Base-by-base conservation (phyloP, 92 coral and sea anemone genomes). In the Pocillopora meandrina region DNA sequence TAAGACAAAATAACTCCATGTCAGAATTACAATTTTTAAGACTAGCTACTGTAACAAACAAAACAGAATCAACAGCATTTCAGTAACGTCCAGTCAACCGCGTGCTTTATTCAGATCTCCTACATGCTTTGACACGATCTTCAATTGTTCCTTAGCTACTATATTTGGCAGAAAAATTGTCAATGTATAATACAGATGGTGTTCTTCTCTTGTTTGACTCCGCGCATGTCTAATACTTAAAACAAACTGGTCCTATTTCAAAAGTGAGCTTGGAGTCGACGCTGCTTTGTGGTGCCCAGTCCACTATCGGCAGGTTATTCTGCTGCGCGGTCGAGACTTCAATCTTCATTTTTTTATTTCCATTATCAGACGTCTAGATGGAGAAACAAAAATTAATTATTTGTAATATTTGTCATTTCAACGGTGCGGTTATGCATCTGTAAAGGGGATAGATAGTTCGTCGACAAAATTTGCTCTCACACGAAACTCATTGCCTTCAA, bases 191-290 rank as follows among this genome's bases (percentile, higher is more conserved):
- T 57, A n/a, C 34, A 18, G 33, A 16, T 62, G 65, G 67, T 31
- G 85, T 58, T 65, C 73, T 16, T 79, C 19, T 18, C 73, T 49
- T 23, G 61, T 49, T 66, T 63, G n/a, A 42, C 56, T 70, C 47
- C 68, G 60, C 65, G 55, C 20, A 56, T 31, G 71, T 14, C 80
- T 83, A 83, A 74, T 88, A 88, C 89, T 85, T 87, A 81, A 91
- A 91, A 87, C 94, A 91, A 16, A 91, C 94, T 74, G 94, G 85
- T 56, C 94, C 94, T 56, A 91, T 68, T 85, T 91, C 94, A 76
- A 91, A 31, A 3, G 91, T 79, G 33, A 86, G 86, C 33, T 88
- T 83, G 61, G 90, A 84, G 65, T 88, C 87, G 55, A 86, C 91
- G 72, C 76, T 61, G 76, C 84, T 90, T 73, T 87, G 90, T 72